A percentile compares a stretch with the other conserved stretches of the same genome.
phyloP scores from a whole-genome alignment of 2,797 vertebrate species.

The Spinus olivaceus region DNA sequence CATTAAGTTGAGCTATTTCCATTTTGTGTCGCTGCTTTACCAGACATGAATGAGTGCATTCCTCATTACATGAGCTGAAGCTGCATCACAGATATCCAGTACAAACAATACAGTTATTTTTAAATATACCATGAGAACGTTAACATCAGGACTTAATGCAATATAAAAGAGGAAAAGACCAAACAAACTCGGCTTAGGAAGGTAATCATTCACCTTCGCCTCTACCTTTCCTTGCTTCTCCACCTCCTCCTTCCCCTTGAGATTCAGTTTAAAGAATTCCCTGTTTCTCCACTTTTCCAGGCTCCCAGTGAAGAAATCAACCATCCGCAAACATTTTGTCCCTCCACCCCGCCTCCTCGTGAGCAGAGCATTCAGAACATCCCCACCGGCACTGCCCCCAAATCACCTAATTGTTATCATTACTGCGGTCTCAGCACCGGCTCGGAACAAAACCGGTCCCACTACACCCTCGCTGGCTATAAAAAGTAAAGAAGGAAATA shows the following conservation, averaged over 20 bases:
- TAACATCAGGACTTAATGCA: background rate
- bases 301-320: background rate
- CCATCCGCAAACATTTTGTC: background rate
- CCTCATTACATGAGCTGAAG: background rate
- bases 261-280: slow-evolving; percentile 13
- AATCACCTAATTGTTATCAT: slow-evolving; percentile 38
- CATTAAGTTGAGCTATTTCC: slow-evolving; percentile 50
- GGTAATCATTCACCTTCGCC: background rate
- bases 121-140: background rate
- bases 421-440: background rate
- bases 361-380: background rate
- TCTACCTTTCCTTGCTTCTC: background rate
- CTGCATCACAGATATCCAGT: background rate
- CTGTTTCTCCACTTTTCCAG: background rate
- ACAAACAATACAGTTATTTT: background rate
- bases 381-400: slow-evolving; percentile 46
- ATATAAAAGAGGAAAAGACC: background rate
- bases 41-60: background rate
- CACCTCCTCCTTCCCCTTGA: background rate
- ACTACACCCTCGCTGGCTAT: background rate
- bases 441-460: background rate
- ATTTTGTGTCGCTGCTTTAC: background rate
- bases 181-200: background rate
- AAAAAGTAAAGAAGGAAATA: background rate
- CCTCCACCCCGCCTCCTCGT: background rate